A percentile compares a stretch with the other conserved stretches of the same genome.
phyloP scores from a whole-genome alignment of 2,113 vertebrate species.

The Chelonoidis abingdonii region DNA sequence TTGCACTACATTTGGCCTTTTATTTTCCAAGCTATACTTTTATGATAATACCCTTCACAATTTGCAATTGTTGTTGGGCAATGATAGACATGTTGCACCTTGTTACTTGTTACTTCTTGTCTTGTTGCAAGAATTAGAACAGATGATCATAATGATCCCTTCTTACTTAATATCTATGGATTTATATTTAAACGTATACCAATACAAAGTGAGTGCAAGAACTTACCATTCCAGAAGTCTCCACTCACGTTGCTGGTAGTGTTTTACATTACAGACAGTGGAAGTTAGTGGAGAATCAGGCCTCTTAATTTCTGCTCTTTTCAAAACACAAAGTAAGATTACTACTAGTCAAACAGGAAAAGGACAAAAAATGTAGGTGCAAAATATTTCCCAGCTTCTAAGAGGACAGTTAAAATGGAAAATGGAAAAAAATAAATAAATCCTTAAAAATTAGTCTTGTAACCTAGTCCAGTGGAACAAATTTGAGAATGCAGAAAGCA shows the following conservation, averaged over 20 bases:
- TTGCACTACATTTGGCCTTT: background rate
- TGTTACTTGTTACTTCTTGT: background rate
- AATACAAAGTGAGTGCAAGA: background rate
- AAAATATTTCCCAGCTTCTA: background rate
- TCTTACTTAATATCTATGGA: background rate
- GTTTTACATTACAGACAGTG: background rate
- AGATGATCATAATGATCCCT: background rate
- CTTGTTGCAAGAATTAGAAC: background rate
- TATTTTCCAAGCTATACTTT: slow-evolving; percentile 27
- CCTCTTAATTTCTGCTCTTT: background rate
- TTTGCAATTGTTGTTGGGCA: background rate
- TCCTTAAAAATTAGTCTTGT: background rate
- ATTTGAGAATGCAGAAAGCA: background rate
- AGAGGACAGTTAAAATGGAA: background rate
- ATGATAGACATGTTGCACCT: background rate
- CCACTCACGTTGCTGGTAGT: background rate
- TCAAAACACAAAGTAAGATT: background rate
- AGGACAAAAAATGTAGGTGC: background rate
- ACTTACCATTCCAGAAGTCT: background rate
- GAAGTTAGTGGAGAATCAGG: background rate
- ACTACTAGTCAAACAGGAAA: background rate
- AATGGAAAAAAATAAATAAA: background rate
- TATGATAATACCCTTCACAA: background rate
- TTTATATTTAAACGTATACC: slow-evolving; percentile 1
- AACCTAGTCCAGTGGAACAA: background rate